These are phyloP conservation scores for Cheilosia scutellata DNA, from an alignment of 2,888 invertebrate genomes.

Conservation along the genomic window DNA sequence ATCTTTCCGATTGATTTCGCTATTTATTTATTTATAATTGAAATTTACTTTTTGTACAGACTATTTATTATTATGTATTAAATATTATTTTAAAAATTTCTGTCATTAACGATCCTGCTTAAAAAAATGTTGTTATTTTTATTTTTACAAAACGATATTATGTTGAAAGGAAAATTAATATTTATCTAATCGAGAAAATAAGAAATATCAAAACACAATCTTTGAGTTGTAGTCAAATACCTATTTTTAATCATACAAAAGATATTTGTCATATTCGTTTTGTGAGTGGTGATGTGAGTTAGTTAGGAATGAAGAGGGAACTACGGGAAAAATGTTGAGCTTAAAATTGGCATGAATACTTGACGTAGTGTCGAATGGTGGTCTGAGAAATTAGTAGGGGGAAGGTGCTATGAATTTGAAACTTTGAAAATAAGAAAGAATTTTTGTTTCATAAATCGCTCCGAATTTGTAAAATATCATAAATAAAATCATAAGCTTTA, in stretches of 20 bases:
- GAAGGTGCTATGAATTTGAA: no score
- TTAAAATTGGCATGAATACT: no score
- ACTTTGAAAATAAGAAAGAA: no score
- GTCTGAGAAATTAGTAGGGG: no score
- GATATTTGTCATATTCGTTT: no score
- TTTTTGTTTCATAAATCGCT: no score
- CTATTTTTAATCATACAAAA: background rate
- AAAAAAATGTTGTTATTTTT: slow-evolving; percentile 4
- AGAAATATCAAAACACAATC: background rate
- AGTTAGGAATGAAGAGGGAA: no score
- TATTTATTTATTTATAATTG: slow-evolving; percentile 5
- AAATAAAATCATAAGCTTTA: no score
- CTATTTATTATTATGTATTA: background rate
- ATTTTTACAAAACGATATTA: slow-evolving; percentile 28
- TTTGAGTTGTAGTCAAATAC: background rate
- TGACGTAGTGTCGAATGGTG: no score
- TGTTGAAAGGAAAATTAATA: background rate
- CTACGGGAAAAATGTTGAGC: no score
- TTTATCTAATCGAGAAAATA: background rate
- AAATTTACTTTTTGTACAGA: slow-evolving; percentile 18
- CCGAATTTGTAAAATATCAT: no score
- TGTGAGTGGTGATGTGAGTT: no score
- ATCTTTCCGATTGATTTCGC: slow-evolving; percentile 42
- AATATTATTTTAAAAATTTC: background rate
- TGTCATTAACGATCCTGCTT: background rate